Evolutionary conservation across 1,140 invertebrate species (phyloP).

Genomic region (Scaptomyza hsui): DNA sequence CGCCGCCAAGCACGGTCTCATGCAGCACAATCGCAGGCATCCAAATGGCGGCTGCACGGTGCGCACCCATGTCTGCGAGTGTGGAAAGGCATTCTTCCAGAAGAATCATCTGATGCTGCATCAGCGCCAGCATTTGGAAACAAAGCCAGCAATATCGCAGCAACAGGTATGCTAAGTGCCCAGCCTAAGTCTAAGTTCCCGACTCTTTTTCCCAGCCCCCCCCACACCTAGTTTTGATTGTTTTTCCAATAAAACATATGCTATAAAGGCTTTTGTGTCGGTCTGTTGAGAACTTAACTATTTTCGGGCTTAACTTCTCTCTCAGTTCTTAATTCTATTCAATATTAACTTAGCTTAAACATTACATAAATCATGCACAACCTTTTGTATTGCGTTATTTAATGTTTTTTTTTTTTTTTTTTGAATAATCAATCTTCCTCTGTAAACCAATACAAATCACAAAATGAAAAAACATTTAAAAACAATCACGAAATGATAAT

Average conservation of each 20-base stretch:
- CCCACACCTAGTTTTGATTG: conserved; percentile 1
- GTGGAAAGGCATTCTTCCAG: conserved; percentile 94
- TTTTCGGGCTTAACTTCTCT: conserved; percentile 3
- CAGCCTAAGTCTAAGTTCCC: neutral
- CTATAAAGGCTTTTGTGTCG: conserved; percentile 41
- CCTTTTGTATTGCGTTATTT: conserved; percentile 36
- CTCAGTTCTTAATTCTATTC: conserved; percentile 9
- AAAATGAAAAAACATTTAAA: conserved; percentile 12
- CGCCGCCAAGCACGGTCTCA: conserved; percentile 91
- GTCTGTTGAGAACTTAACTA: conserved; percentile 22
- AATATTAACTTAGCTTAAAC: conserved; percentile 15
- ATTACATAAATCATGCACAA: conserved; percentile 20
- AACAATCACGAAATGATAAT: conserved; percentile 45
- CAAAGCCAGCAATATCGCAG: conserved; percentile 85
- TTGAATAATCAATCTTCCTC: conserved; percentile 1
- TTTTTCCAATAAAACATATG: conserved; percentile 19
- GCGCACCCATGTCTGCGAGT: conserved; percentile 92
- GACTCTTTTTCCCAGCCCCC: neutral
- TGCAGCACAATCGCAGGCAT: conserved; percentile 90
- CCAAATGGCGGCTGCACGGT: conserved; percentile 92
- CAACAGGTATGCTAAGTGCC: conserved; percentile 83
- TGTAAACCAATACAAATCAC: conserved; percentile 17
- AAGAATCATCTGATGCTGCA: conserved; percentile 92
- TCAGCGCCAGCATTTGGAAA: conserved; percentile 92
- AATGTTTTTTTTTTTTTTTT: conserved; percentile 22